These are phyloP conservation scores for Nerophis lumbriciformis DNA, from an alignment of 2,113 vertebrate species.

Conservation along the genomic window DNA sequence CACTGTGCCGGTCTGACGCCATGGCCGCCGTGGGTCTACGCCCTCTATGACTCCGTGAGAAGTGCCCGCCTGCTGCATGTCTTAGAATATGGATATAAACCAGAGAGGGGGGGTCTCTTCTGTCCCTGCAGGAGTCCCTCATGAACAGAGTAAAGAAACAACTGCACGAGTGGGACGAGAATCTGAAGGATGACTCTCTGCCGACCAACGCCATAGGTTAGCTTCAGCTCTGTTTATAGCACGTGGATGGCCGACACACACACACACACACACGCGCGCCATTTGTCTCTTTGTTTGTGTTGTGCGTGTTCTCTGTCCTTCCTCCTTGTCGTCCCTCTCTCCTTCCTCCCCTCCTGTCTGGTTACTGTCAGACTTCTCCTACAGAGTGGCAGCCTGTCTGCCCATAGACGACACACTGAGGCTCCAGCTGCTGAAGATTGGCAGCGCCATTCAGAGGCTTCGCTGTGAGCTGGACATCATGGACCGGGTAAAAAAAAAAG, in stretches of 20 bases:
- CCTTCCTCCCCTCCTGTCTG: constrained; percentile 22
- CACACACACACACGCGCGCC: not conserved
- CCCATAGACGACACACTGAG: constrained; percentile 90
- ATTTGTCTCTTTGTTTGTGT: constrained; percentile 17
- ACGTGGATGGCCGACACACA: constrained; percentile 10
- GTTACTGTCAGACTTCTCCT: constrained; percentile 87
- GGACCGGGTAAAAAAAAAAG: constrained; percentile 81
- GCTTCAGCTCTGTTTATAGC: constrained; percentile 33
- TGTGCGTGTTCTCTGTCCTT: constrained; percentile 7
- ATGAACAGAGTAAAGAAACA: constrained; percentile 96
- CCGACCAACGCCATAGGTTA: constrained; percentile 91
- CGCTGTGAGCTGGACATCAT: constrained; percentile 97
- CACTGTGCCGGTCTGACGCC: constrained; percentile 89
- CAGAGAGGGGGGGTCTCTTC: not conserved
- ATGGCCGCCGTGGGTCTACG: constrained; percentile 96
- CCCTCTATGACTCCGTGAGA: constrained; percentile 93
- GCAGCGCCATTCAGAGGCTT: constrained; percentile 92
- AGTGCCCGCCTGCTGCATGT: not conserved
- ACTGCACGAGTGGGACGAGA: constrained; percentile 96
- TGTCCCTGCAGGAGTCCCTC: constrained; percentile 82
- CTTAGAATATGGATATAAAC: constrained; percentile 12
- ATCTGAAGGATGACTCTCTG: constrained; percentile 93
- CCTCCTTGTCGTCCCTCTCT: constrained; percentile 15
- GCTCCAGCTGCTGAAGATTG: constrained; percentile 90
- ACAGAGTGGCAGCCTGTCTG: constrained; percentile 94